phyloP scores from a whole-genome alignment of 2,888 invertebrate species.

The Cataglyphis rosenhaueri region DNA sequence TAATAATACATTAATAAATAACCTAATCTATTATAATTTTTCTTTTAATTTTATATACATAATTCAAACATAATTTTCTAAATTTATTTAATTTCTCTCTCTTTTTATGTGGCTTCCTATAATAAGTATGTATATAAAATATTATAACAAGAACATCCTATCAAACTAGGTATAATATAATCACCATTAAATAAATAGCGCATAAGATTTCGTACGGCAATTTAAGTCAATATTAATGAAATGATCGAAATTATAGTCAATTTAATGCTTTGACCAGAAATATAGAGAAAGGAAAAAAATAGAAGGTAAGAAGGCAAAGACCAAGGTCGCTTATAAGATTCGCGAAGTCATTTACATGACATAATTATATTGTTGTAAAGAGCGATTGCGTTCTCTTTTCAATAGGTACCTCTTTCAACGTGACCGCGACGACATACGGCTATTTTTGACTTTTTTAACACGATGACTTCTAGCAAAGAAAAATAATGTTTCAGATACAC shows the following conservation, averaged over 20 bases:
- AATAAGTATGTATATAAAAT: neutral
- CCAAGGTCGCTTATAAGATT: slow-evolving; percentile 70
- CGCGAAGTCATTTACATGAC: slow-evolving; percentile 69
- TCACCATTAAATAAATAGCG: slow-evolving; percentile 3
- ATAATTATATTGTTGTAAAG: slow-evolving; percentile 47
- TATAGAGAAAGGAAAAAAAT: neutral
- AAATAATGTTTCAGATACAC: slow-evolving; percentile 49
- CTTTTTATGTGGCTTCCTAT: neutral
- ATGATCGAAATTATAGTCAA: neutral
- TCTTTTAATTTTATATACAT: neutral
- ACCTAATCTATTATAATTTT: neutral
- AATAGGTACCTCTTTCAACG: slow-evolving; percentile 41
- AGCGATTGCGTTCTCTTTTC: slow-evolving; percentile 47
- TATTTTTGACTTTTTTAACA: slow-evolving; percentile 65
- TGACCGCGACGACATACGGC: slow-evolving; percentile 44
- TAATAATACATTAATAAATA: neutral
- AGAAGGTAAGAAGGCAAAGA: neutral
- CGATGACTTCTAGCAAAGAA: slow-evolving; percentile 39
- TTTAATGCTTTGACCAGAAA: neutral
- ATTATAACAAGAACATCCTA: slow-evolving; percentile 6
- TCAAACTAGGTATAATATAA: slow-evolving; percentile 13
- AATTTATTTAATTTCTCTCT: neutral
- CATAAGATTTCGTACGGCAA: neutral
- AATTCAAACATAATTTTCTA: neutral
- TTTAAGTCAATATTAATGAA: slow-evolving; percentile 11